Base-by-base conservation (phyloP, 2,888 invertebrate genomes). In the Orthosia incerta region DNA sequence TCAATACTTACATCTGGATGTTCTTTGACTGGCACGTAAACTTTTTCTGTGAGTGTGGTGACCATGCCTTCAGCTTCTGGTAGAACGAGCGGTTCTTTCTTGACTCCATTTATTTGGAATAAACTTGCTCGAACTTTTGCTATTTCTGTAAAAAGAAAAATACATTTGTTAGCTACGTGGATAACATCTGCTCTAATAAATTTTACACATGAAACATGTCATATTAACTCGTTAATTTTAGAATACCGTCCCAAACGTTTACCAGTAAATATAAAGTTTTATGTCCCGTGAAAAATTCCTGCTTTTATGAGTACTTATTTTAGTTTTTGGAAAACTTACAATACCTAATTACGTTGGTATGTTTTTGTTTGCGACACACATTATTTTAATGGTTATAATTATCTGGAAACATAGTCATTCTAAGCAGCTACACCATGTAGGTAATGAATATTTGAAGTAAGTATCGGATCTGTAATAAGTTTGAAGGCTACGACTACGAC, bases 11-110 rank as follows among this genome's bases (percentile, higher is more conserved):
- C 99, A 97, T 99, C 99, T 97, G 99, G 99, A 97, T 99, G 99
- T 96, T 99, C 99, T 97, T 99, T 99, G 91, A 99, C 99, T 94
- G 99, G 99, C 94, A 99, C 99, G 97, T 99, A 99, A 92, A 99
- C 99, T 97, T 99, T 99, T 97, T 99, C 99, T 97, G 99, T 99
- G 93, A 99, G 97, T 92, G 99, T 98, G 89, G 98, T 98, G 92
- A 98, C 97, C 91, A 98, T 97, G 86, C 99, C 99, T 90, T 98
- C 98, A 80, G 98, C 97, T 91, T 99, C 99, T 93, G 99, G 99
- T 93, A 99, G 97, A 89, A 98, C 97, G 88, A 99, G 97, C 74
- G 99, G 99, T 94, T 99, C 99, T 95, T 99, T 99, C 95, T 98
- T 98, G 84, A 98, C 98, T 90, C 99, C 99, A 97, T 99, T 99